Percentiles rank a stretch among this genome's conserved stretches.
Conservation (phyloP, 2,113 vertebrate species). For the Anoplopoma fimbria region DNA sequence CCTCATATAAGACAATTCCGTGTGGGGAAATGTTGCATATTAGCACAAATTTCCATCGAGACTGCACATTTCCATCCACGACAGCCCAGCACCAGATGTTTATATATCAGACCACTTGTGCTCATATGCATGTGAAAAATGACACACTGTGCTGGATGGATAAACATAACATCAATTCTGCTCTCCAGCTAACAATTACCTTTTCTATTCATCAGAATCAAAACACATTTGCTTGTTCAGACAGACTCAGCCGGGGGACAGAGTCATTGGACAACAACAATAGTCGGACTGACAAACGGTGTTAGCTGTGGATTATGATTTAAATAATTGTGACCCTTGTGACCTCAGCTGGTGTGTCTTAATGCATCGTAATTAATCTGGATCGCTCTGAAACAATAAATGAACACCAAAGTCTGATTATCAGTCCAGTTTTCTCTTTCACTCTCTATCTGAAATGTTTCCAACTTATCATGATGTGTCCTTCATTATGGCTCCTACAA, state of each 20-base stretch:
- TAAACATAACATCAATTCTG: slow-evolving; percentile 43
- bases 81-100: slow-evolving; percentile 45
- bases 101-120: slow-evolving; percentile 13
- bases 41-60: slow-evolving; percentile 24
- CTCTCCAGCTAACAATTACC: slow-evolving; percentile 50
- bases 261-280: slow-evolving; percentile 26
- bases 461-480: slow-evolving; percentile 20
- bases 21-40: slow-evolving; percentile 9
- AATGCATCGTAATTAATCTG: slow-evolving; percentile 28
- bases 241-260: slow-evolving; percentile 1
- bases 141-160: slow-evolving; percentile 13
- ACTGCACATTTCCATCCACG: slow-evolving; percentile 13
- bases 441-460: slow-evolving; percentile 4
- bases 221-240: slow-evolving; percentile 30
- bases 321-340: slow-evolving; percentile 40
- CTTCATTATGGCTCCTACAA: slow-evolving; percentile 37
- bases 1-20: background rate
- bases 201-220: slow-evolving; percentile 45
- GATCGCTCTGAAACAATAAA: slow-evolving; percentile 32
- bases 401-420: slow-evolving; percentile 25
- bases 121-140: background rate
- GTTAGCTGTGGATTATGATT: slow-evolving; percentile 54
- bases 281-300: slow-evolving; percentile 38
- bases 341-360: slow-evolving; percentile 30
- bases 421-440: background rate